These are phyloP conservation scores for Chouioia cunea DNA, from an alignment of 2,888 invertebrate species.

Conservation along the genomic window DNA sequence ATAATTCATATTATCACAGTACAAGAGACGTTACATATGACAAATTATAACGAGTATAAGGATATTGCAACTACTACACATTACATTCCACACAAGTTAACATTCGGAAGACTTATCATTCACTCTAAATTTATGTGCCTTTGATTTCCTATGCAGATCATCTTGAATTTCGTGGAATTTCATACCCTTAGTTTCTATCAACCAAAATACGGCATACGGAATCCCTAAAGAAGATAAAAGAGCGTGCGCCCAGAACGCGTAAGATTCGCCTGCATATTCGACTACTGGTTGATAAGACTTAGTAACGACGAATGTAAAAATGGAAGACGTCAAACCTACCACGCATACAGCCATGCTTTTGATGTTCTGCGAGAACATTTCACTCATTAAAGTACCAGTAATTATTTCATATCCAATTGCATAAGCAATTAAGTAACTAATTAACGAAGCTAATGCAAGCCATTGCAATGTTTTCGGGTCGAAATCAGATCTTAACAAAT, in stretches of 20 bases:
- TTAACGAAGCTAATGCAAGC: slow-evolving; percentile 54
- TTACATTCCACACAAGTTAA: too few species aligned
- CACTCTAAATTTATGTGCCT: too few species aligned
- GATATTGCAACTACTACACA: too few species aligned
- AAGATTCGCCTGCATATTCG: slow-evolving; percentile 51
- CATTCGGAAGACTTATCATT: too few species aligned
- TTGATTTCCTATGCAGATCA: slow-evolving; percentile 67
- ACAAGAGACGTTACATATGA: too few species aligned
- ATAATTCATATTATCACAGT: too few species aligned
- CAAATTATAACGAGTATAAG: too few species aligned
- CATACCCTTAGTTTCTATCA: slow-evolving; percentile 60
- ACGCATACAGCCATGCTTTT: slow-evolving; percentile 55
- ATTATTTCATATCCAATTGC: slow-evolving; percentile 50
- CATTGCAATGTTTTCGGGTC: slow-evolving; percentile 53
- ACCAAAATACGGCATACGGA: slow-evolving; percentile 19
- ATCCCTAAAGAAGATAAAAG: slow-evolving; percentile 42
- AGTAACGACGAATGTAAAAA: slow-evolving; percentile 54
- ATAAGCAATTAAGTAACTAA: slow-evolving; percentile 50
- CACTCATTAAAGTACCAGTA: slow-evolving; percentile 56
- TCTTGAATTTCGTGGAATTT: slow-evolving; percentile 57
- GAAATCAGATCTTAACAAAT: slow-evolving; percentile 51
- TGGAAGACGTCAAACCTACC: slow-evolving; percentile 50
- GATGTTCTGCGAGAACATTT: slow-evolving; percentile 56
- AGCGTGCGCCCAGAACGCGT: slow-evolving; percentile 56
- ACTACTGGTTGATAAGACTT: slow-evolving; percentile 56